Conservation (phyloP, 2,797 vertebrate genomes). For the Acipenser ruthenus region DNA sequence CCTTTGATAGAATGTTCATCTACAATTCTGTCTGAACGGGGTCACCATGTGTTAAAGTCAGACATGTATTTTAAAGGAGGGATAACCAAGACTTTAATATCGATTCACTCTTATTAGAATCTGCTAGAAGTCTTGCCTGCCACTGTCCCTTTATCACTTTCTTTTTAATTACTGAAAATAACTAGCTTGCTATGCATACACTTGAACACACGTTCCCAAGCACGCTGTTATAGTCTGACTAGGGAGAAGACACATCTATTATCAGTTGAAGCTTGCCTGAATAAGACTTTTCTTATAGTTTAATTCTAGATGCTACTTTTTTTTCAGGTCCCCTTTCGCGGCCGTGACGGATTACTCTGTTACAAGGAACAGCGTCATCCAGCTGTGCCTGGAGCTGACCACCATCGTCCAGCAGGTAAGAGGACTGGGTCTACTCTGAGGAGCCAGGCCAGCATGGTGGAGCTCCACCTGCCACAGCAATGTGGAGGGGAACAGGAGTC, state of each 20-base stretch:
- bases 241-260: neutral
- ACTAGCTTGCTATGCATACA: neutral
- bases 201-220: neutral
- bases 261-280: neutral
- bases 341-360: conserved; percentile 95
- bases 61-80: too few species aligned
- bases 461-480: too few species aligned
- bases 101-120: too few species aligned
- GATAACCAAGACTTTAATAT: too few species aligned
- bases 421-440: too few species aligned
- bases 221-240: neutral
- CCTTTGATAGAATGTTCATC: too few species aligned
- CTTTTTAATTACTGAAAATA: neutral
- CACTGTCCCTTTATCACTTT: too few species aligned
- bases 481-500: too few species aligned
- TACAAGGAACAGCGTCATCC: conserved; percentile 96
- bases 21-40: too few species aligned
- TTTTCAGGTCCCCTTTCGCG: conserved; percentile 93
- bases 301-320: conserved; percentile 28
- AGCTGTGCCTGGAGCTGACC: conserved; percentile 94
- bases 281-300: conserved; percentile 1
- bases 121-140: too few species aligned
- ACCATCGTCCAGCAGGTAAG: conserved; percentile 95
- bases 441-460: too few species aligned
- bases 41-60: too few species aligned